phyloP scores from a whole-genome alignment of 2,797 vertebrate species.

The Simalia tracyae region DNA sequence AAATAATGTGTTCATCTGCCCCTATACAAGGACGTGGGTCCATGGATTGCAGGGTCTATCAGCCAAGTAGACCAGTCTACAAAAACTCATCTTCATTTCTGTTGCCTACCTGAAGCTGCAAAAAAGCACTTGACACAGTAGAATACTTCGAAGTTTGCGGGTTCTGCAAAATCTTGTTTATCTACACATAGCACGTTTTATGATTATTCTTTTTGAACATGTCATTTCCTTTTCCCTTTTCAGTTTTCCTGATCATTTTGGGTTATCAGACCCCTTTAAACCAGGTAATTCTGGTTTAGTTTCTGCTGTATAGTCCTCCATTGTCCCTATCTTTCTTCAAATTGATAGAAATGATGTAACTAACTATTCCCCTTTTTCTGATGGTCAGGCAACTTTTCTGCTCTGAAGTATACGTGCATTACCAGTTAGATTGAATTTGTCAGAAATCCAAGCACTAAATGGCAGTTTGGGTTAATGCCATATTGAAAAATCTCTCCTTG shows the following conservation, averaged over 20 bases:
- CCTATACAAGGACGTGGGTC: neutral
- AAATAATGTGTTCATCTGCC: neutral
- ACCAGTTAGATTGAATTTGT: slow-evolving; percentile 5
- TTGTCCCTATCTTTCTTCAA: neutral
- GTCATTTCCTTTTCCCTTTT: neutral
- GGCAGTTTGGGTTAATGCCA: slow-evolving; percentile 17
- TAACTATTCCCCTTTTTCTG: neutral
- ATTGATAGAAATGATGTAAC: neutral
- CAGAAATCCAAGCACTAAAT: slow-evolving; percentile 11
- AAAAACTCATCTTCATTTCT: too few relatives aligned
- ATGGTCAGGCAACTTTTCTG: neutral
- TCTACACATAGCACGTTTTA: neutral
- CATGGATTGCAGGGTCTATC: neutral
- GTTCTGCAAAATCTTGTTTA: neutral
- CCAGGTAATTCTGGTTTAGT: neutral
- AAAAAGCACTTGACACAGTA: neutral
- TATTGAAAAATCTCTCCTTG: neutral
- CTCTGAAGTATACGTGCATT: neutral
- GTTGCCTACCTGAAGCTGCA: neutral
- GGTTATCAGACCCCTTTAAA: neutral
- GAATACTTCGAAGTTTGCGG: neutral
- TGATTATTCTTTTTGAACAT: neutral
- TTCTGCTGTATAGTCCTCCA: neutral
- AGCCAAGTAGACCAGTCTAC: neutral
- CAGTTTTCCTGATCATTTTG: neutral